phyloP scores from a whole-genome alignment of 2,113 vertebrate species.

The Chaenogobius annularis region DNA sequence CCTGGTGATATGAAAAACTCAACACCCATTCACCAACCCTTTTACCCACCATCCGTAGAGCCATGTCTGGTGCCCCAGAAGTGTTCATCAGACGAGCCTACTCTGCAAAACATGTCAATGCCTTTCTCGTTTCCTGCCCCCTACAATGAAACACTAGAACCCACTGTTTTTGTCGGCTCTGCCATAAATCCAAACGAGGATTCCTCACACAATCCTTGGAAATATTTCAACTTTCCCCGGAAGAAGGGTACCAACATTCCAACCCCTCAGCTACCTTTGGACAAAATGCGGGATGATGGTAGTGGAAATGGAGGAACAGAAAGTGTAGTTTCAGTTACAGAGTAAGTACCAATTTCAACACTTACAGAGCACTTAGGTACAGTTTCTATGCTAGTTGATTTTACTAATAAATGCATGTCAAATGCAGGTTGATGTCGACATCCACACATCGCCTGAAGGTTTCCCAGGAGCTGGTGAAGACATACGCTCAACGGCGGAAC shows the following conservation, averaged over 20 bases:
- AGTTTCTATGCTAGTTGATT: too few species aligned
- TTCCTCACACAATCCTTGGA: slow-evolving; percentile 88
- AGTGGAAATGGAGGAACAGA: slow-evolving; percentile 73
- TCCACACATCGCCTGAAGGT: slow-evolving; percentile 88
- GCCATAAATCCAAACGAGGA: slow-evolving; percentile 87
- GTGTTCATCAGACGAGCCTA: slow-evolving; percentile 81
- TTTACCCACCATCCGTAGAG: slow-evolving; percentile 92
- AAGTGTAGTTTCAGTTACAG: slow-evolving; percentile 85
- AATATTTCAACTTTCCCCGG: slow-evolving; percentile 91
- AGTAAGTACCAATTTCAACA: slow-evolving; percentile 78
- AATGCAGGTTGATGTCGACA: slow-evolving; percentile 87
- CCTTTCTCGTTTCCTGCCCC: slow-evolving; percentile 81
- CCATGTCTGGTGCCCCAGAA: slow-evolving; percentile 87
- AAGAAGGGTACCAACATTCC: slow-evolving; percentile 85
- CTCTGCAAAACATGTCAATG: slow-evolving; percentile 80
- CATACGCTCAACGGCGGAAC: slow-evolving; percentile 90
- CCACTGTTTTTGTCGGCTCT: slow-evolving; percentile 86
- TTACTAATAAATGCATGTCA: not conserved
- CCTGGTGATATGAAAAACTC: slow-evolving; percentile 81
- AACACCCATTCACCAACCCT: slow-evolving; percentile 89
- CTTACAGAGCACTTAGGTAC: not conserved
- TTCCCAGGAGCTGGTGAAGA: slow-evolving; percentile 90
- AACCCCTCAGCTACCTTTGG: slow-evolving; percentile 87
- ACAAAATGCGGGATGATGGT: slow-evolving; percentile 88
- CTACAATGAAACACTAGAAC: slow-evolving; percentile 87